phyloP scores from a whole-genome alignment of 2,888 invertebrate species.

The Abrostola tripartita region DNA sequence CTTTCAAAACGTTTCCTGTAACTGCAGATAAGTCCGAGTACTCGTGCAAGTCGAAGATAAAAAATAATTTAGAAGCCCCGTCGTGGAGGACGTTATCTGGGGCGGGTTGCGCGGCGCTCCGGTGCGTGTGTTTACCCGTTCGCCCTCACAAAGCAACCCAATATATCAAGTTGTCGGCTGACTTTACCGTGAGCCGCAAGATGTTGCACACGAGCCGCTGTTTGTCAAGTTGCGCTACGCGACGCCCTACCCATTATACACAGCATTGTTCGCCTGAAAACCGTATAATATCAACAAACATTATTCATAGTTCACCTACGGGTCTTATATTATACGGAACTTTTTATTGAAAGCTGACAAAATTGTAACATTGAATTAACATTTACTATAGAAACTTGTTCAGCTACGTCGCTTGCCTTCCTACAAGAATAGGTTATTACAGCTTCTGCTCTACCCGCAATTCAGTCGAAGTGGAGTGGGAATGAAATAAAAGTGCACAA shows the following conservation, averaged over 20 bases:
- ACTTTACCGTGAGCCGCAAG: conserved; percentile 73
- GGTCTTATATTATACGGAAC: conserved; percentile 30
- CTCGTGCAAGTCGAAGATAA: conserved; percentile 75
- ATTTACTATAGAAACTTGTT: conserved; percentile 2
- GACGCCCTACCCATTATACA: conserved; percentile 61
- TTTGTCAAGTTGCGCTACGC: conserved; percentile 76
- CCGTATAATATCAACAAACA: conserved; percentile 52
- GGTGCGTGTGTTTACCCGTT: conserved; percentile 77
- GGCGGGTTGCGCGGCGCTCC: conserved; percentile 43
- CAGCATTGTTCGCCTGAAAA: conserved; percentile 59
- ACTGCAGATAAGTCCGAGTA: conserved; percentile 65
- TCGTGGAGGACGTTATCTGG: conserved; percentile 74
- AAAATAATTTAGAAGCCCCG: conserved; percentile 78
- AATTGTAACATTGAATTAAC: neutral
- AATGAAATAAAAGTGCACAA: conserved; percentile 85
- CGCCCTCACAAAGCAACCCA: conserved; percentile 79
- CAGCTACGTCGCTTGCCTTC: neutral
- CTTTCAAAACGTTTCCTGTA: conserved; percentile 50
- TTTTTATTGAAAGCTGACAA: conserved; percentile 7
- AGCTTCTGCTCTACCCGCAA: conserved; percentile 56
- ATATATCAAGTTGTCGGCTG: conserved; percentile 84
- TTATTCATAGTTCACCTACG: conserved; percentile 29
- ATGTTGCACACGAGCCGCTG: conserved; percentile 75
- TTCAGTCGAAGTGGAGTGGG: conserved; percentile 72
- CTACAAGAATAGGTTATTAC: conserved; percentile 14